Evolutionary conservation across 2,113 vertebrate species (phyloP).

Genomic region (Gnathonemus echidnorhynchus): DNA sequence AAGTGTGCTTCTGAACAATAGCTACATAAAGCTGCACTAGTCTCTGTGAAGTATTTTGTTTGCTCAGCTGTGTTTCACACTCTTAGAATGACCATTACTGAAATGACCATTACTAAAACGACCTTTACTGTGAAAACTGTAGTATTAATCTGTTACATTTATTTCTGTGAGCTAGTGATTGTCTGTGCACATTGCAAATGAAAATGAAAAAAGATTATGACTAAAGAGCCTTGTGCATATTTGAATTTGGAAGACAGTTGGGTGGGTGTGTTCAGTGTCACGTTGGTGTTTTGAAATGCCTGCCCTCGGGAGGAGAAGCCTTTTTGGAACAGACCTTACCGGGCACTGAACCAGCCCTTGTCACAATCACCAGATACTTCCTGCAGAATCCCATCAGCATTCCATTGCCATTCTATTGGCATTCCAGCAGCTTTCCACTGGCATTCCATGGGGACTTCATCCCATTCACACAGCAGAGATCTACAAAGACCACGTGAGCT

Average conservation of each 20-base stretch:
- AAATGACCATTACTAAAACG: neutral
- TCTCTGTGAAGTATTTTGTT: neutral
- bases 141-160: neutral
- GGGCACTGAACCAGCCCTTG: neutral
- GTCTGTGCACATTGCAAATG: neutral
- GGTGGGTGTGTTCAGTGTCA: neutral
- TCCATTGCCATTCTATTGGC: neutral
- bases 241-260: neutral
- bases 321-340: neutral
- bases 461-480: neutral
- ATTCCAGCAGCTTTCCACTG: neutral
- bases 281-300: neutral
- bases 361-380: neutral
- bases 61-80: neutral
- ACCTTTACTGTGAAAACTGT: neutral
- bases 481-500: neutral
- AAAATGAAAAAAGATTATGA: neutral
- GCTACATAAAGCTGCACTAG: neutral
- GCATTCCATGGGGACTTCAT: neutral
- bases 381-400: neutral
- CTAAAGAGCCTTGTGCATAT: neutral
- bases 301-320: neutral
- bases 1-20: neutral
- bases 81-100: neutral
- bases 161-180: neutral